Percentiles rank a stretch among this genome's conserved stretches.
These are phyloP conservation scores for Butorides virescens DNA, from an alignment of 2,113 vertebrate genomes.

Conservation along the genomic window DNA sequence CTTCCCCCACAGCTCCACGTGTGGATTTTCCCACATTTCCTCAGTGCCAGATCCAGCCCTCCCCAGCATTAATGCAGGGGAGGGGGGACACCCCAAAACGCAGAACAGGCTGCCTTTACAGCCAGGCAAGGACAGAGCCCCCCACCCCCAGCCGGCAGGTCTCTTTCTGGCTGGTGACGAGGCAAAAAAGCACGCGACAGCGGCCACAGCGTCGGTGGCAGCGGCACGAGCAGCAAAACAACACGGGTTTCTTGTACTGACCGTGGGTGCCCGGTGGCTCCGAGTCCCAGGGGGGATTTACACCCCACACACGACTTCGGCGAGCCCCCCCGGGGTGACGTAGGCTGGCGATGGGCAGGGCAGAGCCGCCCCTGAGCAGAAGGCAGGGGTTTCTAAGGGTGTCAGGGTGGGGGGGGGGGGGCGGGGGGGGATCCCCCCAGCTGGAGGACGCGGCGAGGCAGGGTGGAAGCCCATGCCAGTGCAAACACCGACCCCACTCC, in stretches of 20 bases:
- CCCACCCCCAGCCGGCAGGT: not conserved
- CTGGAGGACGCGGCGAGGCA: not conserved
- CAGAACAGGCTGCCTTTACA: not conserved
- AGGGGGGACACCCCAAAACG: not conserved
- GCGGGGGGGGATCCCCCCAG: not conserved
- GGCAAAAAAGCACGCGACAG: not conserved
- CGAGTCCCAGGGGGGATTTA: not conserved
- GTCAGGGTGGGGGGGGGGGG: not conserved
- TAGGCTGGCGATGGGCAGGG: not conserved
- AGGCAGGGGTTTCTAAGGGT: not conserved
- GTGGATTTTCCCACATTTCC: not conserved
- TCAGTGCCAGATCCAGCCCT: not conserved
- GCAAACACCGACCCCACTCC: not conserved
- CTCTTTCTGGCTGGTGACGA: not conserved
- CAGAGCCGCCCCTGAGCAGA: not conserved
- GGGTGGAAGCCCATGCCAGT: not conserved
- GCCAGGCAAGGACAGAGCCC: not conserved
- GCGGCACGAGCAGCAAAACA: rapidly evolving
- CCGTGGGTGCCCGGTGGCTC: not conserved
- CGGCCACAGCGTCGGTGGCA: rapidly evolving
- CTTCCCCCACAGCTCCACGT: rapidly evolving
- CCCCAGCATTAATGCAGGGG: rapidly evolving
- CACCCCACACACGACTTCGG: not conserved
- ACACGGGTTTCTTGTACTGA: not conserved
- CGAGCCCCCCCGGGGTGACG: not conserved